phyloP scores from a whole-genome alignment of 2,113 vertebrate species.

The Prietella phreatophila region DNA sequence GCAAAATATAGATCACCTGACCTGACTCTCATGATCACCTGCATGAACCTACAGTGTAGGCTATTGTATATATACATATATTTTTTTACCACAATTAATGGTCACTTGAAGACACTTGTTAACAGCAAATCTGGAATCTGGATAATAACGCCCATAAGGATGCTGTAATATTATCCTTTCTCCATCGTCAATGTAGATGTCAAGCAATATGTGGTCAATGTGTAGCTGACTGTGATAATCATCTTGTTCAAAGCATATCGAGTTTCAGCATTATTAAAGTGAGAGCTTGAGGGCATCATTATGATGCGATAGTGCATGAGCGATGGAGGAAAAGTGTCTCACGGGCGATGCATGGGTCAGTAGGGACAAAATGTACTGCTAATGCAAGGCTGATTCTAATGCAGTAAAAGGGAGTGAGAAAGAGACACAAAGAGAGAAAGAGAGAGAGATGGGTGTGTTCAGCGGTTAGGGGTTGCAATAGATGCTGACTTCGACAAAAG shows the following conservation, averaged over 20 bases:
- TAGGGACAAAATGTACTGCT: conserved; percentile 18
- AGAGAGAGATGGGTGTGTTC: not conserved
- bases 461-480: conserved; percentile 10
- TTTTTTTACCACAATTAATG: not conserved
- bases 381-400: conserved; percentile 16
- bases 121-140: not conserved
- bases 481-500: conserved; percentile 53
- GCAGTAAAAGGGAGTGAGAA: conserved; percentile 53
- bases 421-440: conserved; percentile 41
- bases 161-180: not conserved
- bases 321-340: not conserved
- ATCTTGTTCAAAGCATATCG: not conserved
- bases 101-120: not conserved
- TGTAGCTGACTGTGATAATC: not conserved
- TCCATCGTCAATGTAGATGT: not conserved
- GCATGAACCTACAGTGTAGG: not conserved
- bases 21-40: not conserved
- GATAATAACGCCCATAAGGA: not conserved
- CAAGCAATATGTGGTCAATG: not conserved
- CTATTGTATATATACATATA: not conserved
- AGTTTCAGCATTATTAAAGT: not conserved
- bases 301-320: not conserved
- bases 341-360: not conserved
- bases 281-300: not conserved
- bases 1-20: not conserved